A percentile compares a stretch with the other conserved stretches of the same genome.
phyloP scores from a whole-genome alignment of 2,797 vertebrate genomes.

The Microchirus variegatus region DNA sequence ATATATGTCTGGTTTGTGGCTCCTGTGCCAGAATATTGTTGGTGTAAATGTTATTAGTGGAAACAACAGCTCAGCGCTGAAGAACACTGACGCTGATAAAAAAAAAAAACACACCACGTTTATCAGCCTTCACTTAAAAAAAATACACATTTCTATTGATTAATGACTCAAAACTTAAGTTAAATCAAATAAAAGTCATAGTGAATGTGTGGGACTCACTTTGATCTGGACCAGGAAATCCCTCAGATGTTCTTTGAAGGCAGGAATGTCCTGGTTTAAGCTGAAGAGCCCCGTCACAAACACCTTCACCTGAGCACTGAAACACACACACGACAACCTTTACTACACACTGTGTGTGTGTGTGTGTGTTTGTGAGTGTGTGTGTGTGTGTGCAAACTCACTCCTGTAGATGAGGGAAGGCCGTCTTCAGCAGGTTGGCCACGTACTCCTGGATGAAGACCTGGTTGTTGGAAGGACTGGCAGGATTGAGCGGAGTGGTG shows the following conservation, averaged over 20 bases:
- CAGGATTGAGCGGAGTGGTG: constrained; percentile 88
- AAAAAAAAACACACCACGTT: background rate
- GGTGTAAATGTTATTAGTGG: constrained; percentile 62
- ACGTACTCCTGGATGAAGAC: constrained; percentile 98
- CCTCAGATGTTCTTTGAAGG: constrained; percentile 98
- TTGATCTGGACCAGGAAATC: constrained; percentile 99
- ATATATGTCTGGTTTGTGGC: too few species aligned
- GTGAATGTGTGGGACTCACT: too few species aligned
- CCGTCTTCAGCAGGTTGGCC: constrained; percentile 97
- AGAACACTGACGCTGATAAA: constrained; percentile 52
- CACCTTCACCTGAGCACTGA: constrained; percentile 98
- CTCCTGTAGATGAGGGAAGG: constrained; percentile 98
- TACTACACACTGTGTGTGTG: background rate
- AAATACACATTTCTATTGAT: too few species aligned
- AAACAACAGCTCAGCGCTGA: constrained; percentile 52
- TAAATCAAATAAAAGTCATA: too few species aligned
- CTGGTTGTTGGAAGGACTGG: constrained; percentile 92
- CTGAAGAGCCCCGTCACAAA: constrained; percentile 99
- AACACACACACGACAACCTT: constrained; percentile 12
- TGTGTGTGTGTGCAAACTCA: constrained; percentile 71
- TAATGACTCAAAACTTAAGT: too few species aligned
- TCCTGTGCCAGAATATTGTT: too few species aligned
- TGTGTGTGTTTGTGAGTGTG: background rate
- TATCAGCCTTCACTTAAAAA: too few species aligned
- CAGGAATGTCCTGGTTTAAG: constrained; percentile 99